phyloP scores from a whole-genome alignment of 1,140 invertebrate species.

The Procambarus clarkii region DNA sequence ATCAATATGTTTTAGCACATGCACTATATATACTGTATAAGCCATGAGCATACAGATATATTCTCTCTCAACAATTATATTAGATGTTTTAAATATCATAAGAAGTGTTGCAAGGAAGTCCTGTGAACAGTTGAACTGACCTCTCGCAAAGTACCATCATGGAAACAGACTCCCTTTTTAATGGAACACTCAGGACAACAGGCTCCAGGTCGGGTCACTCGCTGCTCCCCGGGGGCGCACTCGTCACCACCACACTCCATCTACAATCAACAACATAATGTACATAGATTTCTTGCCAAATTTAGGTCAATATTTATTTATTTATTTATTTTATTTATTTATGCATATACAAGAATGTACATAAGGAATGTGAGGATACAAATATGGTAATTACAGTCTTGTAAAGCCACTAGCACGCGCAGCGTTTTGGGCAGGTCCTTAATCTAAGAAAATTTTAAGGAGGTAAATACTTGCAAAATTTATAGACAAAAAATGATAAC shows the following conservation, averaged over 20 bases:
- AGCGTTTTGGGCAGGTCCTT: too few species aligned
- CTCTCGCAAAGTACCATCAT: constrained; percentile 32
- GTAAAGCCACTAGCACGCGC: too few species aligned
- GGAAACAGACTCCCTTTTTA: constrained; percentile 25
- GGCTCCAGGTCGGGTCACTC: constrained; percentile 33
- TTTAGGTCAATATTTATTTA: neutral
- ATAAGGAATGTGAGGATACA: too few species aligned
- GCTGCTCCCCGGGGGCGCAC: constrained; percentile 27
- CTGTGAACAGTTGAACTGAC: neutral
- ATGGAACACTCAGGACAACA: constrained; percentile 50
- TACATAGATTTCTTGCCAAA: neutral
- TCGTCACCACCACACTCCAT: neutral
- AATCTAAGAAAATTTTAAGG: too few species aligned
- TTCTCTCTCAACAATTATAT: neutral
- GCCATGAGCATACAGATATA: neutral
- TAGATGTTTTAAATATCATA: neutral
- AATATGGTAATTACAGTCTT: too few species aligned
- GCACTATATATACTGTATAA: too few species aligned
- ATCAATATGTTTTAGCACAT: too few species aligned
- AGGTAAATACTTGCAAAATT: too few species aligned
- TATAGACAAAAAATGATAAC: too few species aligned
- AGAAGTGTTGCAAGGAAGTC: too few species aligned
- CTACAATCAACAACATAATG: neutral
- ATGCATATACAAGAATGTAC: too few species aligned
- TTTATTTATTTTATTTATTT: too few species aligned